Evolutionary conservation across 2,888 invertebrate species (phyloP), one percentile per base, ranked within the genome.

Genomic region (Limnephilus marmoratus): DNA sequence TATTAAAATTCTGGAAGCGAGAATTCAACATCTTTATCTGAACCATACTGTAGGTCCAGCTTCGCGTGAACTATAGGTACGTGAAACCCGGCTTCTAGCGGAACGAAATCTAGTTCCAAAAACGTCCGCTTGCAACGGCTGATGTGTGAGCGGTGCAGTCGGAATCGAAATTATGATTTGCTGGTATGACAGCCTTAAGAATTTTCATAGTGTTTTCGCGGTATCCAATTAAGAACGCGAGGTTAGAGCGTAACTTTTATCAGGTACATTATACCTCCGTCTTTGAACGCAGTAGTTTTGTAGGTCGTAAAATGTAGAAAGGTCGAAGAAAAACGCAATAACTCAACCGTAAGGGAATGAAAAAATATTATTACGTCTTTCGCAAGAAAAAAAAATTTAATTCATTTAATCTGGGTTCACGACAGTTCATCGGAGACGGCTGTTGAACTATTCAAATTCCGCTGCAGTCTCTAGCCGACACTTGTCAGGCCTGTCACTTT

Each of bases 181-280:
- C n/a, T n/a, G n/a, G n/a, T n/a, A n/a, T n/a, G n/a, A n/a, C n/a
- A n/a, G n/a, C n/a, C n/a, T n/a, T n/a, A n/a, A 68, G 68, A 68
- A 68, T 68, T 68, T 68, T 68, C 68, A n/a, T n/a, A n/a, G 68
- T 37, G 83, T 83, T 83, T 83, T 37, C 37, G 24, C 31, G 37
- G 83, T 24, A 83, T 83, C 83, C 83, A 83, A 83, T 83, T 83
- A 83, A 83, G 83, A 83, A 83, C 83, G 83, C 37, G 83, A 37
- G 34, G 37, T 83, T 37, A 29, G 7, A 24, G 37, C 24, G 0
- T 9, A 83, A 13, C 7, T 83, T 83, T 83, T 37, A 12, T 49
- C 49, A 49, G 49, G 49, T 49, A 49, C 45, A 12, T 45, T 45
- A 45, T 45, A 12, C 34, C 49, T 9, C 24, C 18, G 83, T 15